Evolutionary conservation across 1,140 invertebrate species (phyloP).

Genomic region (Meloidogyne chitwoodi): DNA sequence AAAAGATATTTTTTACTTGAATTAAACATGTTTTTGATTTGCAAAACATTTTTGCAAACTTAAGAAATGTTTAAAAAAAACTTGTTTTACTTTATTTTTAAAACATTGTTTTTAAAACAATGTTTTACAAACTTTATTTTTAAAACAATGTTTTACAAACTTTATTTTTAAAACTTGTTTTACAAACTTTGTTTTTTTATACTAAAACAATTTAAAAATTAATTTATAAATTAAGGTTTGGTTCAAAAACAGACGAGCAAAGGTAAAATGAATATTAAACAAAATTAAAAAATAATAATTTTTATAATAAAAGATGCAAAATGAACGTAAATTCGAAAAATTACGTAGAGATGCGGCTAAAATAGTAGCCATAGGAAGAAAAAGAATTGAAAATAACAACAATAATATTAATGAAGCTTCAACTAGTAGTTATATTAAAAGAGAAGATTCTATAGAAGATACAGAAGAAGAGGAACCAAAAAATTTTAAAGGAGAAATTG

Average conservation of each 20-base stretch:
- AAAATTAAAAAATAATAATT: neutral
- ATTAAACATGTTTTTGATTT: too few species aligned
- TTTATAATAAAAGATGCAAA: neutral
- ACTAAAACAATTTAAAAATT: neutral
- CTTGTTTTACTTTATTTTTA: too few species aligned
- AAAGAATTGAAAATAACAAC: neutral
- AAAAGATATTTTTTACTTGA: too few species aligned
- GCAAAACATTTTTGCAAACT: too few species aligned
- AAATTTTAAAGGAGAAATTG: neutral
- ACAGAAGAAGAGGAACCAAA: constrained; percentile 20
- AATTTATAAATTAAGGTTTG: constrained; percentile 3
- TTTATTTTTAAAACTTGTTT: too few species aligned
- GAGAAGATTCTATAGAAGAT: constrained; percentile 16
- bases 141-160: too few species aligned
- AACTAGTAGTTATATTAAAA: constrained; percentile 1
- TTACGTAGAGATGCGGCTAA: neutral
- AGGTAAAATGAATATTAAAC: neutral
- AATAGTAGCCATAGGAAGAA: neutral
- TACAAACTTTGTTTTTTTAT: too few species aligned
- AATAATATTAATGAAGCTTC: neutral
- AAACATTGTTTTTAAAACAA: too few species aligned
- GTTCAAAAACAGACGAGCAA: constrained; percentile 19
- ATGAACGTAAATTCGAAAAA: constrained; percentile 15
- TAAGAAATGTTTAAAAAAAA: too few species aligned
- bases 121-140: too few species aligned